A percentile compares a stretch with the other conserved stretches of the same genome.
These are phyloP conservation scores for Candidula unifasciata DNA, from an alignment of 2,888 invertebrate species.

Conservation along the genomic window DNA sequence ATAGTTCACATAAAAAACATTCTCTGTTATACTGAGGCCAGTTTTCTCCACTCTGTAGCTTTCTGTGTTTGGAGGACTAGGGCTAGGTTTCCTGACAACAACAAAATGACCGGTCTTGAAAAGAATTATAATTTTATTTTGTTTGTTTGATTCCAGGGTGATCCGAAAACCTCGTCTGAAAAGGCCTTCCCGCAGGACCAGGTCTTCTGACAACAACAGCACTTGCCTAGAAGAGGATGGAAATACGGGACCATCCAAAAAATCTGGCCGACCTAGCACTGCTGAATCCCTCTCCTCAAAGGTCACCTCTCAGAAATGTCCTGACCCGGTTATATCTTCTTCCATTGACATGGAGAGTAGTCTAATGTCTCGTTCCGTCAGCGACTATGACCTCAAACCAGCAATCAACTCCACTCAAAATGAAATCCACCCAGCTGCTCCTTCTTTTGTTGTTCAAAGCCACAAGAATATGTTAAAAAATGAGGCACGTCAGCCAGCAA, in stretches of 20 bases:
- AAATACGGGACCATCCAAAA: conserved; percentile 23
- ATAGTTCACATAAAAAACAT: too few species aligned
- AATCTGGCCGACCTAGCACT: not conserved
- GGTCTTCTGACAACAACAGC: conserved; percentile 44
- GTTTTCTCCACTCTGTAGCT: not conserved
- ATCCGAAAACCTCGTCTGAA: conserved; percentile 28
- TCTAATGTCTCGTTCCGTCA: conserved; percentile 26
- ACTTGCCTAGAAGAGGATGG: conserved; percentile 43
- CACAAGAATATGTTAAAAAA: not conserved
- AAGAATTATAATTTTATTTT: not conserved
- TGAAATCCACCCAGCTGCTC: not conserved
- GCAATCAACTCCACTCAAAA: conserved; percentile 10
- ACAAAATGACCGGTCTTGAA: not conserved
- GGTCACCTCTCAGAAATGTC: conserved; percentile 3
- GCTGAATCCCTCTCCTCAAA: not conserved
- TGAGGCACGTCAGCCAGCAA: not conserved
- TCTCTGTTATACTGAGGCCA: too few species aligned
- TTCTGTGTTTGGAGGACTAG: not conserved
- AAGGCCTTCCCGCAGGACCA: conserved; percentile 27
- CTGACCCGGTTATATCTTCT: conserved; percentile 17
- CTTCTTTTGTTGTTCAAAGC: not conserved
- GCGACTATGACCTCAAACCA: conserved; percentile 42
- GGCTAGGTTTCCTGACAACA: not conserved
- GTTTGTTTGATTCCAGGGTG: conserved; percentile 14
- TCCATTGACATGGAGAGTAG: conserved; percentile 22